Percentiles rank a stretch among this genome's conserved stretches.
These are phyloP conservation scores for Vulpes ferrilata DNA, from an alignment of 2,113 vertebrate species.

Conservation along the genomic window DNA sequence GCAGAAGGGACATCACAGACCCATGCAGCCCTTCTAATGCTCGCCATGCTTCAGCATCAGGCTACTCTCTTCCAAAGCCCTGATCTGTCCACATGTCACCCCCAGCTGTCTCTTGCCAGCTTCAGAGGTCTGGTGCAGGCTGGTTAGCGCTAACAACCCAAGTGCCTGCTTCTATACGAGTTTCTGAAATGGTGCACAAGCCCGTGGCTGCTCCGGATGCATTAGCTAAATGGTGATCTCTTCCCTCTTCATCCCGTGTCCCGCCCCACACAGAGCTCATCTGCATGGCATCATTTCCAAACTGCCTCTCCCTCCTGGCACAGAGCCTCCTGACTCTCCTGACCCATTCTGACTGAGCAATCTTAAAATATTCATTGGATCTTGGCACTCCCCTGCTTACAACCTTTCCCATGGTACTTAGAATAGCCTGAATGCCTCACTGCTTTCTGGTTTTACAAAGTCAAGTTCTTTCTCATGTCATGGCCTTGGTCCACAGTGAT, in stretches of 20 bases:
- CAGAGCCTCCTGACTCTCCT: not conserved
- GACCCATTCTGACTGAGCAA: not conserved
- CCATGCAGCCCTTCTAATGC: not conserved
- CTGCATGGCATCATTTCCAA: not conserved
- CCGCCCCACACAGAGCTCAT: not conserved
- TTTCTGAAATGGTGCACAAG: not conserved
- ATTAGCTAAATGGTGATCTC: accelerated
- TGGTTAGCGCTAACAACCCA: not conserved
- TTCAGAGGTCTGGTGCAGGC: not conserved
- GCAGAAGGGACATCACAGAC: not conserved
- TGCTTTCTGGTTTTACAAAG: not conserved
- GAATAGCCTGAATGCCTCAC: not conserved
- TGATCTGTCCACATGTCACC: not conserved
- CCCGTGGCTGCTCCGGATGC: not conserved
- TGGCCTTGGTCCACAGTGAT: not conserved
- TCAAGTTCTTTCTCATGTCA: not conserved
- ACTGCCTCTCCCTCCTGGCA: not conserved
- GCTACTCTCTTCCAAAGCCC: not conserved
- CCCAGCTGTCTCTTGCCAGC: not conserved
- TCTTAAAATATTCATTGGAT: not conserved
- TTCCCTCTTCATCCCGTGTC: not conserved
- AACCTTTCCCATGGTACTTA: not conserved
- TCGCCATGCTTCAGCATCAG: accelerated
- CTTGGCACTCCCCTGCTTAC: not conserved
- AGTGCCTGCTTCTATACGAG: not conserved